Evolutionary conservation across 2,113 vertebrate species (phyloP).

Genomic region (Vimba vimba): DNA sequence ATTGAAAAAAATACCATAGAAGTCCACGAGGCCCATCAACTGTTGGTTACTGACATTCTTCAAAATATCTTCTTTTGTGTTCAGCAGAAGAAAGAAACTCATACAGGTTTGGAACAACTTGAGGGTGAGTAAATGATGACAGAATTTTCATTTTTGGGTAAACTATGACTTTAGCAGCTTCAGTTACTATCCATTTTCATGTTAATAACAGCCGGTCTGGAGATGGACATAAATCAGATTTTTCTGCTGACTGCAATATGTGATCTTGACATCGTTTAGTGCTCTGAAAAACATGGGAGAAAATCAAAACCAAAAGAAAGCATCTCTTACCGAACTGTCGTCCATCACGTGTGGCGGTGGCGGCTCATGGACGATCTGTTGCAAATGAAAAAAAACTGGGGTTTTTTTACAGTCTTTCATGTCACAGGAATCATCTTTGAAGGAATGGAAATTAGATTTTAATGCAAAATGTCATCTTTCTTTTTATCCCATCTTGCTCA

Average conservation of each 20-base stretch:
- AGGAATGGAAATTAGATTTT: neutral
- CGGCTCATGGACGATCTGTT: constrained; percentile 77
- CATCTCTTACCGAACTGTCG: constrained; percentile 71
- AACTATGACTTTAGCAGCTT: too few species aligned
- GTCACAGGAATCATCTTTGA: neutral
- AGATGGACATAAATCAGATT: neutral
- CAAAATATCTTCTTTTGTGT: too few species aligned
- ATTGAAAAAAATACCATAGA: too few species aligned
- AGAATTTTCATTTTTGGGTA: too few species aligned
- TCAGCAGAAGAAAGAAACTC: too few species aligned
- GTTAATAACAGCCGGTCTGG: neutral
- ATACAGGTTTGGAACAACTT: too few species aligned
- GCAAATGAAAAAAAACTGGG: constrained; percentile 15
- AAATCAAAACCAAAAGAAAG: neutral
- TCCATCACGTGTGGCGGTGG: constrained; percentile 71
- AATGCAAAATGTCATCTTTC: neutral
- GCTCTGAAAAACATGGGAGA: neutral
- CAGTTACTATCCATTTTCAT: neutral
- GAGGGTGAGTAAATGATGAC: too few species aligned
- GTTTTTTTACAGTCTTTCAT: neutral
- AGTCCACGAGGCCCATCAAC: too few species aligned
- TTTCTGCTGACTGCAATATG: neutral
- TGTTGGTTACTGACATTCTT: too few species aligned
- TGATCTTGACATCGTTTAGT: neutral
- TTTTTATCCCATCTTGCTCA: neutral